Conservation (phyloP, 2,888 invertebrate species). For the Cordilura impudica region DNA sequence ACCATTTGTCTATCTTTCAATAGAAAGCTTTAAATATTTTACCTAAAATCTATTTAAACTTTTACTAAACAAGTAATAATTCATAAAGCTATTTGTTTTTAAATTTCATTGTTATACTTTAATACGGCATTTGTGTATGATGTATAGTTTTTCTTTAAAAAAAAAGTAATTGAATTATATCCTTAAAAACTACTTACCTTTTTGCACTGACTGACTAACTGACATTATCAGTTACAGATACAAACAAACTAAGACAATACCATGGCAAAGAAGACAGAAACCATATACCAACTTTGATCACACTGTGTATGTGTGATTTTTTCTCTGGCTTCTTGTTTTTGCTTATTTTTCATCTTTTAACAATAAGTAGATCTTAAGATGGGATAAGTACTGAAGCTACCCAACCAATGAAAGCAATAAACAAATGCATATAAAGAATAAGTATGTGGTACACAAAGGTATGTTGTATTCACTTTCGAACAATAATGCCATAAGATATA, state of each 20-base stretch:
- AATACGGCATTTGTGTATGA: too few species aligned
- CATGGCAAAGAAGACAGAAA: not conserved
- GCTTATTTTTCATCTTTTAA: constrained; percentile 1
- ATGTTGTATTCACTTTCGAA: not conserved
- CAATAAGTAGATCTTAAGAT: constrained; percentile 24
- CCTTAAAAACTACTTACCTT: constrained; percentile 38
- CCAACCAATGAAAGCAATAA: constrained; percentile 40
- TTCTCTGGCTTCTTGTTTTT: constrained; percentile 2
- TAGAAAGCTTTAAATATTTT: too few species aligned
- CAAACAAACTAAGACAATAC: constrained; percentile 1
- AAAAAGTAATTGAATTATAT: constrained; percentile 34
- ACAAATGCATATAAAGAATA: constrained; percentile 31
- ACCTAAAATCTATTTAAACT: too few species aligned
- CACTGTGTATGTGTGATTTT: not conserved
- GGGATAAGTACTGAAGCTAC: constrained; percentile 32
- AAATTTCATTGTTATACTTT: too few species aligned
- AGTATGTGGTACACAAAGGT: too few species aligned
- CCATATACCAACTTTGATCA: not conserved
- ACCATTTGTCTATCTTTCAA: too few species aligned
- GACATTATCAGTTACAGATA: constrained; percentile 37
- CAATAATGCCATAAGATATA: not conserved
- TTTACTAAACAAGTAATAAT: too few species aligned
- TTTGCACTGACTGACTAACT: constrained; percentile 33
- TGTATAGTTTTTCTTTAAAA: too few species aligned
- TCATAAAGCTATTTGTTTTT: too few species aligned